A percentile compares a stretch with the other conserved stretches of the same genome.
phyloP scores from a whole-genome alignment of 2,888 invertebrate species.

The Rotaria macrura region DNA sequence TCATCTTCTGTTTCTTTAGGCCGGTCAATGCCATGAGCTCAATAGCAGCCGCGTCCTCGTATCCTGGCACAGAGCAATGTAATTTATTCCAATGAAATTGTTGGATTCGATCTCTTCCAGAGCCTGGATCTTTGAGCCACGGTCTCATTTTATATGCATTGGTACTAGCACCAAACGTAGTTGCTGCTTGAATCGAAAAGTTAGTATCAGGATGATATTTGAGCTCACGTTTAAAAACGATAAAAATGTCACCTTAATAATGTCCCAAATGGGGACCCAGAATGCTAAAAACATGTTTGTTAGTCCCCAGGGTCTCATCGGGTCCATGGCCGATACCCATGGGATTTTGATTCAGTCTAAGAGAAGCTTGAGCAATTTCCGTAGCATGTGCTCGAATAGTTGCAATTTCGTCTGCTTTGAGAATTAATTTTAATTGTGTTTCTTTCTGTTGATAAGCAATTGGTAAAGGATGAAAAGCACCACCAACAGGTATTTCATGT shows the following conservation, averaged over 20 bases:
- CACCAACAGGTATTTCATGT: neutral
- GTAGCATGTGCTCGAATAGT: neutral
- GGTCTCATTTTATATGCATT: neutral
- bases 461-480: neutral
- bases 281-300: neutral
- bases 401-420: neutral
- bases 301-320: neutral
- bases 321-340: neutral
- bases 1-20: neutral
- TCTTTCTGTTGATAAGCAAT: too few relatives aligned
- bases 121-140: neutral
- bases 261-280: neutral
- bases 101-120: neutral
- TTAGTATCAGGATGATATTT: neutral
- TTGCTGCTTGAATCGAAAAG: conserved; percentile 1
- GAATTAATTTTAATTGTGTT: neutral
- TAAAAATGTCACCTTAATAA: neutral
- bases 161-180: neutral
- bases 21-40: neutral
- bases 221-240: neutral
- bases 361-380: neutral
- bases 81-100: neutral
- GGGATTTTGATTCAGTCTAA: neutral
- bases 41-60: neutral
- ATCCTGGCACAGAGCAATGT: neutral